phyloP scores from a whole-genome alignment of 35 echinoderm and acorn worm genomes.

The Strongylocentrotus purpuratus region DNA sequence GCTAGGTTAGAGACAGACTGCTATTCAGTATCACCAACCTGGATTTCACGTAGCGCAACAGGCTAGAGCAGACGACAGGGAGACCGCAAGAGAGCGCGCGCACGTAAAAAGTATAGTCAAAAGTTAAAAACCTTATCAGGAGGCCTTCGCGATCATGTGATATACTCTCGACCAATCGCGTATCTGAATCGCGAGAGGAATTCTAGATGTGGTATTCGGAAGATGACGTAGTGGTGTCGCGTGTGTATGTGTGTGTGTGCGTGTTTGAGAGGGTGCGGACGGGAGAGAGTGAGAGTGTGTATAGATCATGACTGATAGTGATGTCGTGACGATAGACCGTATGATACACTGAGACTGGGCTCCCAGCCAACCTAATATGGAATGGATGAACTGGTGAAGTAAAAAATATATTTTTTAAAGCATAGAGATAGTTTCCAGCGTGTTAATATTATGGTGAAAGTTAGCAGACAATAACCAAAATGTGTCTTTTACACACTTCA shows the following conservation, averaged over 20 bases:
- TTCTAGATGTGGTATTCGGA: slow-evolving; percentile 46
- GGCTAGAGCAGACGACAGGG: not conserved
- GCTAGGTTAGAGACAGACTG: not conserved
- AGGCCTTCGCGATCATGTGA: not conserved
- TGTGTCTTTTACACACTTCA: too few relatives aligned
- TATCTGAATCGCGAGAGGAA: not conserved
- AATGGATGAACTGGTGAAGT: not conserved
- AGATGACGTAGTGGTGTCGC: slow-evolving; percentile 30
- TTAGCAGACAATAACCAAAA: too few relatives aligned
- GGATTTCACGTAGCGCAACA: slow-evolving; percentile 24
- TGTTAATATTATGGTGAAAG: too few relatives aligned
- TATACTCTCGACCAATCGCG: slow-evolving; percentile 33
- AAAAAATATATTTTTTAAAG: not conserved
- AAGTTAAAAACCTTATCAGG: slow-evolving; percentile 45
- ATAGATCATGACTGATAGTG: not conserved
- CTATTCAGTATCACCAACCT: not conserved
- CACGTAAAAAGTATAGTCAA: slow-evolving; percentile 1
- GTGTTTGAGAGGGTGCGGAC: not conserved
- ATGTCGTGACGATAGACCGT: not conserved
- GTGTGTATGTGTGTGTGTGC: not conserved
- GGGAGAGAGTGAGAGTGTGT: not conserved
- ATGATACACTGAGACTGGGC: not conserved
- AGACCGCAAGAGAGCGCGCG: not conserved
- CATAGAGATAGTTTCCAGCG: too few relatives aligned
- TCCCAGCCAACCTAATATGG: slow-evolving; percentile 40